Conservation (phyloP, 1,140 invertebrate species). For the Psilanteris sp. region DNA sequence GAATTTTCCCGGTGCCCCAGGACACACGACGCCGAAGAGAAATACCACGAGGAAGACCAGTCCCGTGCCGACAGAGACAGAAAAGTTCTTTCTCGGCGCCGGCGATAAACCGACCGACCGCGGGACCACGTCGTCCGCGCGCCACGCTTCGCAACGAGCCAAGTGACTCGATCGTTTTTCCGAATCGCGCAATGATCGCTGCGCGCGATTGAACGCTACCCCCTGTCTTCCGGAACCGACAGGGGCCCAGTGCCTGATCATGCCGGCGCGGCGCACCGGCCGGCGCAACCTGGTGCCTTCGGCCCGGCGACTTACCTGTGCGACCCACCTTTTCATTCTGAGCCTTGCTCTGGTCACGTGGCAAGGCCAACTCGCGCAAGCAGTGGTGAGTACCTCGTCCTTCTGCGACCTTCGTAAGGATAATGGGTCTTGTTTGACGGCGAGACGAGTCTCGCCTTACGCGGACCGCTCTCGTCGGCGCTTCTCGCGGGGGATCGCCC, state of each 20-base stretch:
- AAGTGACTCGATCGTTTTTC: not conserved
- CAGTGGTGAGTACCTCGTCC: conserved; percentile 23
- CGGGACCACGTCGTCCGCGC: conserved; percentile 9
- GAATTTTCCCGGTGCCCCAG: conserved; percentile 9
- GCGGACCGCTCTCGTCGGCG: too few species aligned
- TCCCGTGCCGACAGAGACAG: not conserved
- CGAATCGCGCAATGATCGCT: not conserved
- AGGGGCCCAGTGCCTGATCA: conserved; percentile 13
- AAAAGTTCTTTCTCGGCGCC: conserved; percentile 3
- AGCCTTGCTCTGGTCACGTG: conserved; percentile 5
- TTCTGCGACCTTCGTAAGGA: conserved; percentile 1
- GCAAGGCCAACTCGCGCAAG: not conserved
- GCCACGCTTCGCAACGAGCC: not conserved
- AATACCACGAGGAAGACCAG: conserved; percentile 2
- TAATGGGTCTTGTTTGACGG: not conserved
- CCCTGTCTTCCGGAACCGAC: conserved; percentile 15
- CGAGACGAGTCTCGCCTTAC: too few species aligned
- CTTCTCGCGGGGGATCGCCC: too few species aligned
- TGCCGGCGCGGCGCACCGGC: not conserved
- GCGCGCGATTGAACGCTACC: not conserved
- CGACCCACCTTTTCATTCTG: conserved; percentile 2
- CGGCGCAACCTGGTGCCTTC: not conserved
- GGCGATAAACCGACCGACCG: conserved; percentile 15
- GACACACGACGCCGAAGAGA: conserved; percentile 1
- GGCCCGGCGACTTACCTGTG: conserved; percentile 1